phyloP scores from a whole-genome alignment of 2,888 invertebrate genomes.

The Acleris laterana region DNA sequence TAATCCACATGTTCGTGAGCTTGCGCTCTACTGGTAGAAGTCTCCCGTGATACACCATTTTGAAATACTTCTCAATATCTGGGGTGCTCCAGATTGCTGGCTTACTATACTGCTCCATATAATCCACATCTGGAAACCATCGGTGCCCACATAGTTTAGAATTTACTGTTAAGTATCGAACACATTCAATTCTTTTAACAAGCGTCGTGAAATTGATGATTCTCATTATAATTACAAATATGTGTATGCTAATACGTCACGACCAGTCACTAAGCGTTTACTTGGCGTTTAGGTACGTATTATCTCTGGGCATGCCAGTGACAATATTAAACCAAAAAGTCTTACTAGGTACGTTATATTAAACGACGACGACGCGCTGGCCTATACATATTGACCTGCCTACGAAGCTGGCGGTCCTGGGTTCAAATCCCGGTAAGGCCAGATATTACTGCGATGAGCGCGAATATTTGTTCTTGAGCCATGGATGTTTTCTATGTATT shows the following conservation, averaged over 20 bases:
- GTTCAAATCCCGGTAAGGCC: too few relatives aligned
- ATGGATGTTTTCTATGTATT: too few relatives aligned
- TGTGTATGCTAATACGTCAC: neutral
- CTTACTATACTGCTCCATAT: constrained; percentile 79
- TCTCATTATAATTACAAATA: constrained; percentile 14
- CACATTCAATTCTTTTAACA: constrained; percentile 12
- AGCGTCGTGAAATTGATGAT: constrained; percentile 2
- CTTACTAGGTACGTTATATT: too few relatives aligned
- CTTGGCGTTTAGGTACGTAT: neutral
- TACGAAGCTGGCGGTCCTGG: too few relatives aligned
- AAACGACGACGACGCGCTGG: too few relatives aligned
- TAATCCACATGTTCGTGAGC: constrained; percentile 88
- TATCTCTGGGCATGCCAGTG: neutral
- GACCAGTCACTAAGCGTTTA: neutral
- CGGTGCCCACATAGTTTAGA: constrained; percentile 51
- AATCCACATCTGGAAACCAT: constrained; percentile 89
- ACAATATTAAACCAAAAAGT: too few relatives aligned
- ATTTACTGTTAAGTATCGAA: constrained; percentile 50
- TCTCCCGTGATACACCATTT: constrained; percentile 62
- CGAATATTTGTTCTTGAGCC: too few relatives aligned
- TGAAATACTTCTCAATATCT: constrained; percentile 62
- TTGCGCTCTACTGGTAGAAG: constrained; percentile 81
- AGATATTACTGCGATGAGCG: too few relatives aligned
- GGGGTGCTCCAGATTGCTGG: constrained; percentile 85
- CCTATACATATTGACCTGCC: too few relatives aligned